Percentiles rank a stretch among this genome's conserved stretches.
phyloP scores from a whole-genome alignment of 2,797 vertebrate genomes.

The Falco rusticolus region DNA sequence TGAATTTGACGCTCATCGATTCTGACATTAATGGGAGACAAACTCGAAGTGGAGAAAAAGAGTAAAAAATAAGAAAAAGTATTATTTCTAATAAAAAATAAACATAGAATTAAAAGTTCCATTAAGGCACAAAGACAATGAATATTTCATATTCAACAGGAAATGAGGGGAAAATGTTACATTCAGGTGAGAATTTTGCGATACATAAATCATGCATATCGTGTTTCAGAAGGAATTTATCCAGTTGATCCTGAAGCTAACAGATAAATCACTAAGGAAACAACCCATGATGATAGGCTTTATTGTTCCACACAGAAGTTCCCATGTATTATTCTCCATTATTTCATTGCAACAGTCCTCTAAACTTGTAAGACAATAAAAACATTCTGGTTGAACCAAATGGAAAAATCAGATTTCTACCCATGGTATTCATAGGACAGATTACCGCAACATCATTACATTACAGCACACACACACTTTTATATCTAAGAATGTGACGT shows the following conservation, averaged over 20 bases:
- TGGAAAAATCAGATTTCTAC: background rate
- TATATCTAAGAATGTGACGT: background rate
- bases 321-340: constrained; percentile 15
- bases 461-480: background rate
- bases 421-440: background rate
- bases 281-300: background rate
- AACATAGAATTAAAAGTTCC: background rate
- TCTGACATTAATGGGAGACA: background rate
- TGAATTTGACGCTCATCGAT: background rate
- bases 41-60: background rate
- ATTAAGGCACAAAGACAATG: background rate
- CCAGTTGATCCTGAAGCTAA: background rate
- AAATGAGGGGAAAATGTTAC: background rate
- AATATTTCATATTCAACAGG: background rate
- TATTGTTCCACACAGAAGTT: constrained; percentile 14
- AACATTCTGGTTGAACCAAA: background rate
- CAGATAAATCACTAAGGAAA: constrained; percentile 9
- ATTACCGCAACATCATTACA: background rate
- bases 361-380: background rate
- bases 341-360: background rate
- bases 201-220: background rate
- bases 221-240: constrained; percentile 7
- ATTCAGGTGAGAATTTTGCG: background rate
- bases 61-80: background rate
- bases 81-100: background rate